Evolutionary conservation across 1,140 invertebrate genomes (phyloP).

Genomic region (Bombus confusus): DNA sequence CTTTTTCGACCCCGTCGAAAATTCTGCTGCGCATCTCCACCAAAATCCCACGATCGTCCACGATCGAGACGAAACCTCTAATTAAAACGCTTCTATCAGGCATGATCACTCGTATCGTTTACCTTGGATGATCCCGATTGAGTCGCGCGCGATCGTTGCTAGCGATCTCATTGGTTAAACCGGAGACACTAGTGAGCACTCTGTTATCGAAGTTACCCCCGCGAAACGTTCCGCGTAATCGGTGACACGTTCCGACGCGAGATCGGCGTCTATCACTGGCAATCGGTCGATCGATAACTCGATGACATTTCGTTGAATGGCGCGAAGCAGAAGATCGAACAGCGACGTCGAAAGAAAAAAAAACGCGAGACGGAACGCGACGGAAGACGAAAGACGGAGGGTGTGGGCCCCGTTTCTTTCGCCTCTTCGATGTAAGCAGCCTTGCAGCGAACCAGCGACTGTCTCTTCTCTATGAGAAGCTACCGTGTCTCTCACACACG

Average conservation of each 20-base stretch:
- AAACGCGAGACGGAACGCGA: conserved; percentile 4
- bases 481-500: conserved; percentile 68
- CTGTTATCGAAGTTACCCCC: not conserved
- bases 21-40: not conserved
- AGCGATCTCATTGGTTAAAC: not conserved
- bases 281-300: not conserved
- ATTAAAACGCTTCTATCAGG: conserved; percentile 10
- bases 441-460: conserved; percentile 71
- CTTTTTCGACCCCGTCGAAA: not conserved
- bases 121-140: not conserved
- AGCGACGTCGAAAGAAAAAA: not conserved
- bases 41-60: not conserved
- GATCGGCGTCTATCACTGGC: not conserved
- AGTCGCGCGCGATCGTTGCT: not conserved
- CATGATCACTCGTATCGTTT: conserved; percentile 4
- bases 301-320: not conserved
- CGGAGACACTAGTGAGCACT: not conserved
- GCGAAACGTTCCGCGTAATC: conserved; percentile 4
- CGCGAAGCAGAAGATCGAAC: not conserved
- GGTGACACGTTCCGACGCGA: not conserved
- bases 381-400: conserved; percentile 44
- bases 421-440: conserved; percentile 69
- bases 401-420: conserved; percentile 53
- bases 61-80: not conserved
- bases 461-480: conserved; percentile 74